Conservation (phyloP, 2,797 vertebrate genomes). For the Tiaroga cobitis region DNA sequence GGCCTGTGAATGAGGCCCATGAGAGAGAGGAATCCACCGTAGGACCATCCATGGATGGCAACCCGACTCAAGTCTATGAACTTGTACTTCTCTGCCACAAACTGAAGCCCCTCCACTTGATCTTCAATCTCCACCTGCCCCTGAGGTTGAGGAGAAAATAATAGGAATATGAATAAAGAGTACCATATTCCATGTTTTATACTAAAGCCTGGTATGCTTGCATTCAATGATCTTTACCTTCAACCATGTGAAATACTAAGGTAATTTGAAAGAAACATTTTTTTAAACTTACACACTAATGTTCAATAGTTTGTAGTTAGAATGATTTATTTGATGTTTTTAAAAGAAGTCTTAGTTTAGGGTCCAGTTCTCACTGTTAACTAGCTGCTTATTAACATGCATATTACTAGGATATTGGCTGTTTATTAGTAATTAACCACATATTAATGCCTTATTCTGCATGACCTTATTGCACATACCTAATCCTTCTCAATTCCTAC, state of each 20-base stretch:
- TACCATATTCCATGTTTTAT: not conserved
- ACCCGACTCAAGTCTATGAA: slow-evolving; percentile 94
- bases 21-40: slow-evolving; percentile 95
- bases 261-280: too few relatives aligned
- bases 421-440: too few relatives aligned
- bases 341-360: too few relatives aligned
- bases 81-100: slow-evolving; percentile 92
- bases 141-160: slow-evolving; percentile 67
- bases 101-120: slow-evolving; percentile 96
- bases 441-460: too few relatives aligned
- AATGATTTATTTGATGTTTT: not conserved
- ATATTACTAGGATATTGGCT: too few relatives aligned
- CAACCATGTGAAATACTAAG: not conserved
- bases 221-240: not conserved
- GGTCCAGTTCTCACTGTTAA: too few relatives aligned
- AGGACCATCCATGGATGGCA: slow-evolving; percentile 97
- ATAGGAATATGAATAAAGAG: not conserved
- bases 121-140: slow-evolving; percentile 98
- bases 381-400: too few relatives aligned
- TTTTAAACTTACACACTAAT: not conserved
- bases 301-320: too few relatives aligned
- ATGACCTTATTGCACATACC: too few relatives aligned
- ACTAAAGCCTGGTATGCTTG: not conserved
- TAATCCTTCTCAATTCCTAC: too few relatives aligned
- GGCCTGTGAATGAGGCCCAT: slow-evolving; percentile 97